These are phyloP conservation scores for Amphipoea oculea DNA, from an alignment of 2,888 invertebrate genomes.

Conservation along the genomic window DNA sequence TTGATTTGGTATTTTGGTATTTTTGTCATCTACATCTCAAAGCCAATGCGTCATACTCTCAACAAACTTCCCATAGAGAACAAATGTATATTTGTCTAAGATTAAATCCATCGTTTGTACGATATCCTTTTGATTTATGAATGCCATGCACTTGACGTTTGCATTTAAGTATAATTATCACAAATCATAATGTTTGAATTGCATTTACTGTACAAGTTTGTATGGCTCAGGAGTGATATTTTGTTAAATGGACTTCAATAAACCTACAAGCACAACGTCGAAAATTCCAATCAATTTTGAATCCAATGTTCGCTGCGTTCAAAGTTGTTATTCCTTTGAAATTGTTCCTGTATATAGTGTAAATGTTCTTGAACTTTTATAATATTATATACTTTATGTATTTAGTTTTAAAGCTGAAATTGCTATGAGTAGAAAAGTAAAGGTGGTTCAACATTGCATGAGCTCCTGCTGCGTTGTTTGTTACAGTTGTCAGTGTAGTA, in stretches of 20 bases:
- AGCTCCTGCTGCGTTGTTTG: slow-evolving; percentile 82
- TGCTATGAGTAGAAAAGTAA: slow-evolving; percentile 31
- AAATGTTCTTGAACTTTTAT: slow-evolving; percentile 17
- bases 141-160: slow-evolving; percentile 73
- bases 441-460: slow-evolving; percentile 64
- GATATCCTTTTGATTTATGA: slow-evolving; percentile 73
- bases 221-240: slow-evolving; percentile 67
- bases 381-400: slow-evolving; percentile 39
- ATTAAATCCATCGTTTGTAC: slow-evolving; percentile 66
- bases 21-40: slow-evolving; percentile 9
- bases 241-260: slow-evolving; percentile 71
- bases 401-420: slow-evolving; percentile 41
- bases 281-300: slow-evolving; percentile 39
- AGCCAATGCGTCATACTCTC: slow-evolving; percentile 26
- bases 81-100: slow-evolving; percentile 56
- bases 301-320: slow-evolving; percentile 1
- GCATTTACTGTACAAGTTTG: slow-evolving; percentile 73
- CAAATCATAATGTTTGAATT: slow-evolving; percentile 82
- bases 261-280: slow-evolving; percentile 20
- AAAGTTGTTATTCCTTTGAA: slow-evolving; percentile 28
- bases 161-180: slow-evolving; percentile 81
- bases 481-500: slow-evolving; percentile 78
- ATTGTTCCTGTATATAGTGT: background rate
- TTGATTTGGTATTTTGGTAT: background rate
- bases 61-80: slow-evolving; percentile 39